These are phyloP conservation scores for Phyllotreta cruciferae DNA, from an alignment of 2,888 invertebrate genomes.

Conservation along the genomic window DNA sequence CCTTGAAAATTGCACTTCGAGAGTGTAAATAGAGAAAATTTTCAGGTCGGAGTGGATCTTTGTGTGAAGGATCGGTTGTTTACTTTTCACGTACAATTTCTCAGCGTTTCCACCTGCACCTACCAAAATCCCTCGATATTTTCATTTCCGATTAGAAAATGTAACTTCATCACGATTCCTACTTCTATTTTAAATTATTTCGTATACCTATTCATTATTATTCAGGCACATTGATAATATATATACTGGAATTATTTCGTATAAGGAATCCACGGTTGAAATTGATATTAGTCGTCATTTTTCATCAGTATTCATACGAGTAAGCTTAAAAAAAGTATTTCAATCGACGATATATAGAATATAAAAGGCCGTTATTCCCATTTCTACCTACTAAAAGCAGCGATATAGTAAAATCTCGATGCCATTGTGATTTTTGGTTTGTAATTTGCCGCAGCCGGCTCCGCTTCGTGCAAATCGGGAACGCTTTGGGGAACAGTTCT, in stretches of 20 bases:
- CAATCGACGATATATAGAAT: conserved; percentile 25
- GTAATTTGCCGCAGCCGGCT: conserved; percentile 43
- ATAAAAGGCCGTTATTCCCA: conserved; percentile 28
- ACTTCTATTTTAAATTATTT: too few species aligned
- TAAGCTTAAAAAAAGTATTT: conserved; percentile 21
- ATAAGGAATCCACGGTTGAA: too few species aligned
- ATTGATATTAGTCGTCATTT: conserved; percentile 1
- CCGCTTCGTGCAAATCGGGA: conserved; percentile 21
- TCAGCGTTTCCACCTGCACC: neutral
- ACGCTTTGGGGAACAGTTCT: conserved; percentile 17
- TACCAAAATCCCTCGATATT: too few species aligned
- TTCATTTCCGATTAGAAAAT: too few species aligned
- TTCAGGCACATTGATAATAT: too few species aligned
- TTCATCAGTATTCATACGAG: conserved; percentile 20
- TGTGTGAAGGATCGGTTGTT: conserved; percentile 27
- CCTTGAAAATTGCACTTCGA: conserved; percentile 23
- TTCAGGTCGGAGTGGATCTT: conserved; percentile 28
- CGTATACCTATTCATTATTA: too few species aligned
- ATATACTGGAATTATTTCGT: too few species aligned
- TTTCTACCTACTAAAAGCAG: conserved; percentile 34
- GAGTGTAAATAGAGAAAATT: conserved; percentile 29
- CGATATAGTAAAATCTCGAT: conserved; percentile 40
- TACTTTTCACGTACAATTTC: conserved; percentile 30
- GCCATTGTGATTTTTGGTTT: conserved; percentile 42
- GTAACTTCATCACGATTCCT: neutral